Base-by-base conservation (phyloP, 2,888 invertebrate species). In the Eupeodes luniger region DNA sequence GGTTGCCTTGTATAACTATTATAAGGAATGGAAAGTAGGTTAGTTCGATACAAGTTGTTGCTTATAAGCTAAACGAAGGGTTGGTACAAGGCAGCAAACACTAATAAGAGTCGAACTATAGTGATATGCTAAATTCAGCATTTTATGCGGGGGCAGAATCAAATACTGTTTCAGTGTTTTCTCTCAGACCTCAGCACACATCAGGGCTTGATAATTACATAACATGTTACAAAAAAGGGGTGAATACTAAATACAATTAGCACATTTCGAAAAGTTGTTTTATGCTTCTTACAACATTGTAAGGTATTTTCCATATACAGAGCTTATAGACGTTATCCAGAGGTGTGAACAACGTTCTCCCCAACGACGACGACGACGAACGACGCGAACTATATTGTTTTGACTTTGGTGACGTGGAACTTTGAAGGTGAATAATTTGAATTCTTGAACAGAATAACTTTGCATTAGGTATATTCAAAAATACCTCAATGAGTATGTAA, bases 161-260 rank as follows among this genome's bases (percentile, higher is more conserved):
- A 40, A 72, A 55, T 11, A 12, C 27, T 59, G 44, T 34, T 72
- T 44, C 40, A 40, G 6, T 7, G 40, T 40, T 40, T 40, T 4
- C 40, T 19, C 36, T 9, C 40, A 40, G 40, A 27, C 57, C 47
- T 57, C 47, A 34, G 47, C 47, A 72, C 47, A 72, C 44, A 40
- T 40, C 47, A 72, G 44, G 72, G 59, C 72, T 72, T 72, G n/a
- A 72, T 72, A 59, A 72, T 34, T 34, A 59, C 72, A 72, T 47
- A 55, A 55, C 70, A 70, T 55, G 40, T 55, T 70, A 7, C 55
- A 19, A 19, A 55, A 70, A 72, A n/a, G 59, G 57, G 57, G 70
- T 55, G 70, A 70, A 70, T 55, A 44, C 14, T 72, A 47, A 72
- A 72, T 72, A 72, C 47, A 47, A 72, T 72, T 72, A 72, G 72